phyloP scores from a whole-genome alignment of 2,888 invertebrate genomes.

The Embidobia sp. region DNA sequence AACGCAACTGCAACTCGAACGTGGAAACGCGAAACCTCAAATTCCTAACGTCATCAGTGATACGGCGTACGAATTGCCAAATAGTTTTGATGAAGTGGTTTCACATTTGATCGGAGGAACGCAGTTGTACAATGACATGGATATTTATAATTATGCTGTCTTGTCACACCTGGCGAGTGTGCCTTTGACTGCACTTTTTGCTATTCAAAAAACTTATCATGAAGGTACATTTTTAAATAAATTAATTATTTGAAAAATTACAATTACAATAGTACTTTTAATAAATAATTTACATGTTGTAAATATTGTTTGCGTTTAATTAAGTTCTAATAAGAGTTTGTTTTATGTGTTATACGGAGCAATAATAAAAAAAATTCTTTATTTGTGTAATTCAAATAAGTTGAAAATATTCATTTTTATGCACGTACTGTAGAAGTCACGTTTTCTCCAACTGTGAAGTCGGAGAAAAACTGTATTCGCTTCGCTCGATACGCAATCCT shows the following conservation, averaged over 20 bases:
- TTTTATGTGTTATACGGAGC: too few relatives aligned
- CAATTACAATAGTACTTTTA: too few relatives aligned
- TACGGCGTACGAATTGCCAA: conserved; percentile 75
- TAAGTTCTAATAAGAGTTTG: too few relatives aligned
- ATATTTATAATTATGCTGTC: conserved; percentile 85
- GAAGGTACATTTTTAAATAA: conserved; percentile 39
- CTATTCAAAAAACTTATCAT: conserved; percentile 81
- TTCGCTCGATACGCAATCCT: too few relatives aligned
- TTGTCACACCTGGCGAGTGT: conserved; percentile 86
- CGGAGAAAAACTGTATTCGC: too few relatives aligned
- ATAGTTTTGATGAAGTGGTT: conserved; percentile 82
- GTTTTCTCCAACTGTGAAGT: too few relatives aligned
- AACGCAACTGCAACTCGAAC: conserved; percentile 85
- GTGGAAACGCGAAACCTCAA: conserved; percentile 84
- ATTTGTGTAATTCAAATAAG: background rate
- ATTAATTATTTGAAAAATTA: too few relatives aligned
- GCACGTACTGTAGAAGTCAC: too few relatives aligned
- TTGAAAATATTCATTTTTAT: background rate
- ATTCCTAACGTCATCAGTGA: conserved; percentile 83
- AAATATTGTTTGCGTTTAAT: too few relatives aligned
- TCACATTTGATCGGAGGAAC: conserved; percentile 82
- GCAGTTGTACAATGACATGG: conserved; percentile 81
- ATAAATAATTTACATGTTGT: too few relatives aligned
- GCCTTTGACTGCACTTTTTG: conserved; percentile 85
- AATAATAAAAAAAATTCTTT: background rate